phyloP scores from a whole-genome alignment of 2,113 vertebrate species.

The Amazona vittata region DNA sequence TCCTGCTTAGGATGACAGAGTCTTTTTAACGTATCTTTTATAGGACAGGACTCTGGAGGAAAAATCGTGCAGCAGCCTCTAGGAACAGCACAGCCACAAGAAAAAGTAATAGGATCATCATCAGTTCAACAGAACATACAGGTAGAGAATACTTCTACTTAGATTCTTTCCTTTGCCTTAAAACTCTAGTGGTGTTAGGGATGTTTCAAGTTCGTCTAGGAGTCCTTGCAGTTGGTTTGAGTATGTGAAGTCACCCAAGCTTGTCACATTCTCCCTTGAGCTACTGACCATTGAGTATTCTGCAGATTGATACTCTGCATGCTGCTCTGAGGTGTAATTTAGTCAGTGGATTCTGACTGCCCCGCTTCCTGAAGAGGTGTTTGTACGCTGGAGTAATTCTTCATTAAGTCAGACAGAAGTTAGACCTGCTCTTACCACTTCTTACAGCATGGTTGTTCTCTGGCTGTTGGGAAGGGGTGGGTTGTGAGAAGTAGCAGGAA shows the following conservation, averaged over 20 bases:
- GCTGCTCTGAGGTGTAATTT: neutral
- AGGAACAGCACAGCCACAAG: conserved; percentile 71
- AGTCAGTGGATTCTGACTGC: neutral
- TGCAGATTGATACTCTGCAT: neutral
- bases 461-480: neutral
- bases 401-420: neutral
- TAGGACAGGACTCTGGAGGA: conserved; percentile 78
- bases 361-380: neutral
- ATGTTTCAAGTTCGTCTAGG: neutral
- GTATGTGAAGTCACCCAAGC: neutral
- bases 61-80: conserved; percentile 72
- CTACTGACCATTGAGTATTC: neutral
- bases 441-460: neutral
- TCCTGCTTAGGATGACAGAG: neutral
- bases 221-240: neutral
- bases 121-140: conserved; percentile 72
- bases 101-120: conserved; percentile 72
- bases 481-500: neutral
- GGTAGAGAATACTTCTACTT: conserved; percentile 45
- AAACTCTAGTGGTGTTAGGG: neutral
- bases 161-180: neutral
- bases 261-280: neutral
- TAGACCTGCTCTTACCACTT: neutral
- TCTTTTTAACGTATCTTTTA: neutral
- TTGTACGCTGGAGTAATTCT: neutral